These are phyloP conservation scores for Trogon melanurus DNA, from an alignment of 2,113 vertebrate genomes.

Conservation along the genomic window DNA sequence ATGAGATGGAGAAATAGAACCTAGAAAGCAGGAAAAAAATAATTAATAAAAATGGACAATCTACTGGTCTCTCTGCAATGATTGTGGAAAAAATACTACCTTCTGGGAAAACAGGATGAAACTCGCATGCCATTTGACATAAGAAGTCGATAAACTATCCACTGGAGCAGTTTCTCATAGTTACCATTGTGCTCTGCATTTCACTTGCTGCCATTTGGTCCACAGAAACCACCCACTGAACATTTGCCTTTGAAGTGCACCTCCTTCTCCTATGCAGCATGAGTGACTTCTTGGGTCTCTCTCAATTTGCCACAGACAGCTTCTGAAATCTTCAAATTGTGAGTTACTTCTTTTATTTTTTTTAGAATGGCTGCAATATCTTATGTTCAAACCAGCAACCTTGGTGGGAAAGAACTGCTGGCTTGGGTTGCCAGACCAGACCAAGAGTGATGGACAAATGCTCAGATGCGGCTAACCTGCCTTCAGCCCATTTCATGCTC, in stretches of 20 bases:
- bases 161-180: background rate
- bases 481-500: background rate
- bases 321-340: background rate
- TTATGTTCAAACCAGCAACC: background rate
- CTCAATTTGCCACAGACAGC: background rate
- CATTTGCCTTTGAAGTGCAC: conserved; percentile 25
- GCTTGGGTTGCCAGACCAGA: background rate
- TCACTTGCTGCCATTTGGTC: conserved; percentile 24
- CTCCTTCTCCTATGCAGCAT: background rate
- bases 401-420: background rate
- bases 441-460: background rate
- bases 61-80: background rate
- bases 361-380: background rate
- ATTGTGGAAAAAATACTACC: background rate
- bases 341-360: background rate
- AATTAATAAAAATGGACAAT: fast-evolving
- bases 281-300: conserved; percentile 44
- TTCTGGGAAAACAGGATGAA: background rate
- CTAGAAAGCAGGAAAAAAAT: background rate
- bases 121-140: background rate
- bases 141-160: background rate
- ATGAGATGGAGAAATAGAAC: background rate
- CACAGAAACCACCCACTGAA: conserved; percentile 47
- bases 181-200: conserved; percentile 8
- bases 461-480: background rate